phyloP scores from a whole-genome alignment of 2,113 vertebrate genomes.

The Brevimyrus niger region DNA sequence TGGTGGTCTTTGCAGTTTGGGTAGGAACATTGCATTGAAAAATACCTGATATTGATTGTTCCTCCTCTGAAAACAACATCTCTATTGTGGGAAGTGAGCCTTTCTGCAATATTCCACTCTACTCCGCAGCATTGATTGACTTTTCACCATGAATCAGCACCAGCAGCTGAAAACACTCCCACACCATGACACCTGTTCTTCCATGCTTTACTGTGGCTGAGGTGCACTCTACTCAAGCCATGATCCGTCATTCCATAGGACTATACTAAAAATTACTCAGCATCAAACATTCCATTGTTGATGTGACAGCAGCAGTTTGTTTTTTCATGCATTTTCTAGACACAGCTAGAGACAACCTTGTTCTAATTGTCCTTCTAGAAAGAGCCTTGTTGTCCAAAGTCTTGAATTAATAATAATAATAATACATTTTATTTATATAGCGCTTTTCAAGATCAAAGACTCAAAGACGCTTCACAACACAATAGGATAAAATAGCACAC shows the following conservation, averaged over 20 bases:
- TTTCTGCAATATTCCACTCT: background rate
- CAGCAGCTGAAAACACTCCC: background rate
- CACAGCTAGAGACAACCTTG: background rate
- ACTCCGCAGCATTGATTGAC: background rate
- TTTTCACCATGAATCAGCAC: background rate
- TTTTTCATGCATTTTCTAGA: background rate
- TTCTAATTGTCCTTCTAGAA: background rate
- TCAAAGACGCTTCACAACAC: no score
- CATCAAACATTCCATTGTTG: background rate
- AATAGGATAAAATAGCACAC: no score
- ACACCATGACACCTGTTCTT: background rate
- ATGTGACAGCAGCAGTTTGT: background rate
- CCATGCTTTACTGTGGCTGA: background rate
- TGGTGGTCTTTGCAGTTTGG: background rate
- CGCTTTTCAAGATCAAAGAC: no score
- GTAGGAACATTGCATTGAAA: background rate
- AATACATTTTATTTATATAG: no score
- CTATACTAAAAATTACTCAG: background rate
- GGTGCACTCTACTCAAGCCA: background rate
- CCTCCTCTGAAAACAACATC: background rate
- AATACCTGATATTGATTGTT: background rate
- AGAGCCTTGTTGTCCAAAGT: background rate
- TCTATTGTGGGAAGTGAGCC: background rate
- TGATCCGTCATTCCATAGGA: background rate
- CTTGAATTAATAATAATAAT: no score